Percentiles rank a stretch among this genome's conserved stretches.
phyloP scores from a whole-genome alignment of 1,140 invertebrate species.

The Camponotus vicinus region DNA sequence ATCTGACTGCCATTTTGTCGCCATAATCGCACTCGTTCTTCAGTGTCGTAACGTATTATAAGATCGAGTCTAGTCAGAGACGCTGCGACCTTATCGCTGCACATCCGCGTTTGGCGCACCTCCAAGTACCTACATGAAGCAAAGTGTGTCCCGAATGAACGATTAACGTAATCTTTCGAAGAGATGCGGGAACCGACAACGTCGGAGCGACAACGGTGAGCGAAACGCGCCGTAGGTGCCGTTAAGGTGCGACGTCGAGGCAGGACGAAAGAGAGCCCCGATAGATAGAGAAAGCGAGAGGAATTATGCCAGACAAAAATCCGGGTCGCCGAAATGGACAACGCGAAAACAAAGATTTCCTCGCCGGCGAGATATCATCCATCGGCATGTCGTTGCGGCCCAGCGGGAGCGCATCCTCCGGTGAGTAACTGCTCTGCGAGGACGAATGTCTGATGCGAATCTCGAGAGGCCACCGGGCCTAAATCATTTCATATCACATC shows the following conservation, averaged over 20 bases:
- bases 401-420: slow-evolving; percentile 90
- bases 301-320: slow-evolving; percentile 85
- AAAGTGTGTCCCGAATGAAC: background rate
- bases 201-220: slow-evolving; percentile 54
- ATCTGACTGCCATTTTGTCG: background rate
- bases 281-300: slow-evolving; percentile 22
- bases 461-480: slow-evolving; percentile 22
- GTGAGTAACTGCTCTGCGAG: slow-evolving; percentile 82
- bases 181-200: slow-evolving; percentile 37
- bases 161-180: slow-evolving; percentile 15
- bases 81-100: slow-evolving; percentile 7
- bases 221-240: slow-evolving; percentile 47
- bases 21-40: slow-evolving; percentile 26
- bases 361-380: slow-evolving; percentile 90
- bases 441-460: slow-evolving; percentile 30
- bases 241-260: slow-evolving; percentile 47
- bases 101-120: background rate
- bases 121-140: background rate
- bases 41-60: background rate
- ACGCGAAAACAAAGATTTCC: slow-evolving; percentile 81
- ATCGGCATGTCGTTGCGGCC: slow-evolving; percentile 90
- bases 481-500: slow-evolving; percentile 1
- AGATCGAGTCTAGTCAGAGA: background rate
- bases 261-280: background rate
- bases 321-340: slow-evolving; percentile 80